A percentile compares a stretch with the other conserved stretches of the same genome.
phyloP scores from a whole-genome alignment of 2,888 invertebrate species.

The Elmis aenea region DNA sequence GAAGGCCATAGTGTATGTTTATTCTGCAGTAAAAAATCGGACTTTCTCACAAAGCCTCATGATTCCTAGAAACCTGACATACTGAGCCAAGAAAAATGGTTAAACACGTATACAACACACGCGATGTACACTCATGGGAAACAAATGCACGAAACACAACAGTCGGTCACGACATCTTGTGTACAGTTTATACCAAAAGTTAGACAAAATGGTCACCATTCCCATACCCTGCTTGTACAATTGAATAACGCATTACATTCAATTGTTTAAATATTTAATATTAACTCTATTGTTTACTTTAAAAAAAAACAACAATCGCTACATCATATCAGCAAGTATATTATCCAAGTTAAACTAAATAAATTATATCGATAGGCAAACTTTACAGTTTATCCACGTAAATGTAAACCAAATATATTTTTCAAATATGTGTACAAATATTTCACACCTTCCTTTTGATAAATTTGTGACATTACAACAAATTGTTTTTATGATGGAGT shows the following conservation, averaged over 20 bases:
- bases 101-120: conserved; percentile 43
- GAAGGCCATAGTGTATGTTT: conserved; percentile 35
- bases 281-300: no score
- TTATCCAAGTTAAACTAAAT: no score
- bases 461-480: no score
- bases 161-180: conserved; percentile 41
- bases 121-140: conserved; percentile 42
- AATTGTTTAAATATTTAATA: no score
- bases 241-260: not conserved
- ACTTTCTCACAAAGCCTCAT: conserved; percentile 46
- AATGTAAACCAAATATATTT: no score
- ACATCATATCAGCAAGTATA: no score
- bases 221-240: not conserved
- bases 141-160: conserved; percentile 40
- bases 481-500: no score
- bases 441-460: no score
- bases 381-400: no score
- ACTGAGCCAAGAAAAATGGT: conserved; percentile 47
- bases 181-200: conserved; percentile 15
- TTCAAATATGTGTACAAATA: no score
- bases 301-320: no score
- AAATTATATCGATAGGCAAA: no score
- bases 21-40: conserved; percentile 37
- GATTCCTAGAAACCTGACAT: conserved; percentile 48
- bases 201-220: conserved; percentile 11